These are phyloP conservation scores for Piezodorus guildinii DNA, from an alignment of 1,140 invertebrate genomes.

Conservation along the genomic window DNA sequence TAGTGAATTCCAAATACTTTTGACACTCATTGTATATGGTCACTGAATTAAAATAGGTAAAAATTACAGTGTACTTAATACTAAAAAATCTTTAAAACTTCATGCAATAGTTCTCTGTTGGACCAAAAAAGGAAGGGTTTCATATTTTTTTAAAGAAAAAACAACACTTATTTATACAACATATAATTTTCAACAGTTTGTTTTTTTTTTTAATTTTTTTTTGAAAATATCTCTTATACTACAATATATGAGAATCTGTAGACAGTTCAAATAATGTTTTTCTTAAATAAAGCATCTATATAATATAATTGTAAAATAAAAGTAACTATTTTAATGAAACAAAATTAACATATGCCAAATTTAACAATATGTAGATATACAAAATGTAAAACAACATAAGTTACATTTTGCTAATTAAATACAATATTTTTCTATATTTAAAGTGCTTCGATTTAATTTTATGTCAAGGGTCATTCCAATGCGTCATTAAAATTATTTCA, in stretches of 20 bases:
- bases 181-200: conserved; percentile 25
- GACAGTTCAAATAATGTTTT: conserved; percentile 22
- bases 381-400: conserved; percentile 21
- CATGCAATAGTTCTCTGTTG: too few species aligned
- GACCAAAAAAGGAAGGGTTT: too few species aligned
- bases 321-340: conserved; percentile 20
- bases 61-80: too few species aligned
- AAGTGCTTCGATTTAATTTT: conserved; percentile 11
- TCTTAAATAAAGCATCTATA: conserved; percentile 26
- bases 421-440: conserved; percentile 14
- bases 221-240: conserved; percentile 22
- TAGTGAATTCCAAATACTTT: too few species aligned
- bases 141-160: neutral
- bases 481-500: neutral
- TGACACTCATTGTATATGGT: too few species aligned
- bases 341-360: conserved; percentile 21
- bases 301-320: conserved; percentile 23
- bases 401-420: conserved; percentile 11
- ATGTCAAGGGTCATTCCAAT: conserved; percentile 10
- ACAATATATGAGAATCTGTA: conserved; percentile 24
- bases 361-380: conserved; percentile 23
- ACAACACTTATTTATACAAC: conserved; percentile 19
- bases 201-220: conserved; percentile 20
- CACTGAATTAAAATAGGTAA: too few species aligned
- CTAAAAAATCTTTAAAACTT: too few species aligned